These are phyloP conservation scores for Bradypus variegatus DNA, from an alignment of 2,797 vertebrate genomes.

Conservation along the genomic window DNA sequence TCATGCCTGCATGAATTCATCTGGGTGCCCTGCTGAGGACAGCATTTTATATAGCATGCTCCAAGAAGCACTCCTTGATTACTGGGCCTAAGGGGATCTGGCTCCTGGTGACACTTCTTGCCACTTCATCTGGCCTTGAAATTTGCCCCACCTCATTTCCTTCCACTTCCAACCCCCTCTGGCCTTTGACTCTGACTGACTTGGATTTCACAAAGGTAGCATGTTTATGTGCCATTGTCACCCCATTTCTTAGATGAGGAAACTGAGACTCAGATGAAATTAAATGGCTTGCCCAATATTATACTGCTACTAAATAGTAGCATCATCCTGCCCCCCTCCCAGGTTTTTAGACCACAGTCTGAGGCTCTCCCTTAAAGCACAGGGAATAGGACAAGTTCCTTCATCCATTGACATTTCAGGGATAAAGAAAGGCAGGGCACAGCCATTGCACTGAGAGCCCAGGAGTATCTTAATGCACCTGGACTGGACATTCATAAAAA, in stretches of 20 bases:
- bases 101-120: neutral
- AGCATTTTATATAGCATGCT: neutral
- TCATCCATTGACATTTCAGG: neutral
- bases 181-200: neutral
- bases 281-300: neutral
- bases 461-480: neutral
- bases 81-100: neutral
- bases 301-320: neutral
- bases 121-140: neutral
- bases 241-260: constrained; percentile 14
- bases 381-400: too few species aligned
- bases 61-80: neutral
- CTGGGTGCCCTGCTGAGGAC: neutral
- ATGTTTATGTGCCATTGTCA: too few species aligned
- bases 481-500: neutral
- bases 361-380: neutral
- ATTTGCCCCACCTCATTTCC: neutral
- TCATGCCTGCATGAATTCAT: neutral
- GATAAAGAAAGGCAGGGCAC: neutral
- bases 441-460: neutral
- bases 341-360: neutral
- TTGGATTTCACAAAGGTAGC: neutral
- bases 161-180: too few species aligned
- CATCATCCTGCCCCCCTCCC: neutral
- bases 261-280: neutral